Percentiles rank a stretch among this genome's conserved stretches.
Conservation (phyloP, 2,113 vertebrate species). For the Anguilla rostrata region DNA sequence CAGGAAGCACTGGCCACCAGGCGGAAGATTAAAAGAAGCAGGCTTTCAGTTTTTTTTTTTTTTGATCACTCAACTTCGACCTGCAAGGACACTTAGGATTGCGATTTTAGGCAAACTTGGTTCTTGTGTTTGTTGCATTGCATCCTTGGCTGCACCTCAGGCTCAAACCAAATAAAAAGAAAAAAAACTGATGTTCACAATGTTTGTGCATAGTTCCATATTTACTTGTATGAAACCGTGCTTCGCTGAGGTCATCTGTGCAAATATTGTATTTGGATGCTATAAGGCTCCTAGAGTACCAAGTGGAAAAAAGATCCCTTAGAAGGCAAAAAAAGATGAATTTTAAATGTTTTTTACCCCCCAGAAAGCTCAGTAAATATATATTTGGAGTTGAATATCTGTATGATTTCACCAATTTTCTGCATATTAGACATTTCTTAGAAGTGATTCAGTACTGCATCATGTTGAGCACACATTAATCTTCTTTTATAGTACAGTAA, state of each 20-base stretch:
- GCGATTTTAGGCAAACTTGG: constrained; percentile 13
- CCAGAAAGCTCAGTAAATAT: background rate
- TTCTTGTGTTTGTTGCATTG: constrained; percentile 15
- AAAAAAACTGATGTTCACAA: background rate
- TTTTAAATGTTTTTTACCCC: background rate
- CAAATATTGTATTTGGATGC: background rate
- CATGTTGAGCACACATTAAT: background rate
- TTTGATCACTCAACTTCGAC: constrained; percentile 36
- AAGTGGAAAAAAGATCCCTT: background rate
- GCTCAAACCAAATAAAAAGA: background rate
- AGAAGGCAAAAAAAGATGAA: background rate
- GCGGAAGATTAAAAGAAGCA: constrained; percentile 44
- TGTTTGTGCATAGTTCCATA: background rate
- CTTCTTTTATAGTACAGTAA: background rate
- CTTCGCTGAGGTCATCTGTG: background rate
- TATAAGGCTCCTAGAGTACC: background rate
- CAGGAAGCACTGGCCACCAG: constrained; percentile 53
- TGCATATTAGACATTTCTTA: background rate
- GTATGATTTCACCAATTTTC: background rate
- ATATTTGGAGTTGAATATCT: background rate
- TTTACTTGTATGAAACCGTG: background rate
- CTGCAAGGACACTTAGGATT: constrained; percentile 27
- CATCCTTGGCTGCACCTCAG: background rate
- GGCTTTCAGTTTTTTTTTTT: constrained; percentile 28
- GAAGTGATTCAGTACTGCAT: background rate